Evolutionary conservation across 1,140 invertebrate genomes (phyloP), one percentile per base, ranked within the genome.

Genomic region (Cydia strobilella): DNA sequence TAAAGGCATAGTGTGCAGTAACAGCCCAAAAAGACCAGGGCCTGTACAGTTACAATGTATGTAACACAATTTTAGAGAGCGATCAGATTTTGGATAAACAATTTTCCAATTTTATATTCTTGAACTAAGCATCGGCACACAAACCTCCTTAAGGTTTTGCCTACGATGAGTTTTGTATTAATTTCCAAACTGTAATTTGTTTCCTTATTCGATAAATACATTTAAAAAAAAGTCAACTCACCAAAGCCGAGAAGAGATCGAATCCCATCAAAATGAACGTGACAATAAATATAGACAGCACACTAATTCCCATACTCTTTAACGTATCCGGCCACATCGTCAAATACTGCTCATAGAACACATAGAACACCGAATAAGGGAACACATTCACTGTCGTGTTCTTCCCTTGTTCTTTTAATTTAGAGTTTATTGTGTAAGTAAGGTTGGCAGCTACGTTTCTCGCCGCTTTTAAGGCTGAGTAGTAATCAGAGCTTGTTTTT

Each of bases 341-440:
- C 75, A 99, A 93, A 92, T 99, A 99, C 93, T 99, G 99, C 90
- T 99, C 99, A 87, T 99, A 99, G 93, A 99, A 99, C 12, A 99
- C 98, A 87, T 99, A 99, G 92, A 99, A 99, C 25, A 99, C 95
- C 78, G 98, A 99, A 93, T 99, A 99, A 0, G 98, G 98, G 90
- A 99, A 99, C n/a, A 99, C 98, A 92, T 96, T 95, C 45, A 97
- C 94, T 5, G 94, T 93, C 2, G 91, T 76, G 27, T 93, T 94
- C 75, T 87, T 83, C 15, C 93, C 94, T 27, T 86, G 80, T 1
- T 86, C 85, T 74, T 89, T 86, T 5, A 96, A 79, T 79, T 95
- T 94, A 0, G 81, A 85, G 79, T 96, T 96, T 6, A 99, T 91
- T 79, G 95, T 97, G 12, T 94, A 87, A 0, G 97, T 97, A 10